Evolutionary conservation across 2,113 vertebrate species (phyloP).

Genomic region (Verasper variegatus): DNA sequence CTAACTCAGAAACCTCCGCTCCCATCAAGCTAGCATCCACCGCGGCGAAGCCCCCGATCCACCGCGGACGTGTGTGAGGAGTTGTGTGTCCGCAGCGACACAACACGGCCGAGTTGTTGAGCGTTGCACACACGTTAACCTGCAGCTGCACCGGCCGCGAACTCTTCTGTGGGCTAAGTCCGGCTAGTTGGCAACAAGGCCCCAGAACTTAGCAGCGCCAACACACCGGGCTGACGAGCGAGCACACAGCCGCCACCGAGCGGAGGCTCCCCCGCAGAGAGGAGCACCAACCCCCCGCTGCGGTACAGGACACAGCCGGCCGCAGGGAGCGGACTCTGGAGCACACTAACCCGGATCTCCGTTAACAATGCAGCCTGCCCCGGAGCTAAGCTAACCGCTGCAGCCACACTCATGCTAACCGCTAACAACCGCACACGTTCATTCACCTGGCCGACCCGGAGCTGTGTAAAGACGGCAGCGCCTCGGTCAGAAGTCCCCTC

Average conservation of each 20-base stretch:
- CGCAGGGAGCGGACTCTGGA: not conserved
- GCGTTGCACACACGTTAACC: constrained; percentile 9
- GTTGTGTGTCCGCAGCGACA: not conserved
- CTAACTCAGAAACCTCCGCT: too few relatives aligned
- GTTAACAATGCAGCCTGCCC: constrained; percentile 65
- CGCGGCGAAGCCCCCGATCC: not conserved
- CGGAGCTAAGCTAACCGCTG: constrained; percentile 59
- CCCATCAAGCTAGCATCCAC: too few relatives aligned
- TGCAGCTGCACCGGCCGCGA: constrained; percentile 13
- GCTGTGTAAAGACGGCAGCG: constrained; percentile 72
- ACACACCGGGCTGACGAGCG: constrained; percentile 2
- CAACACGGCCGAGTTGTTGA: not conserved
- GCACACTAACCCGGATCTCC: constrained; percentile 23
- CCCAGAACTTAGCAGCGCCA: constrained; percentile 41
- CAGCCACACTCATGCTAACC: constrained; percentile 9
- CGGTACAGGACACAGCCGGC: not conserved
- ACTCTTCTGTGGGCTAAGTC: constrained; percentile 29
- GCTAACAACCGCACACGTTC: constrained; percentile 58
- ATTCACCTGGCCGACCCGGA: constrained; percentile 81
- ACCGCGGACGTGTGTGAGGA: too few relatives aligned
- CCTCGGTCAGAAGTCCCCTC: constrained; percentile 61
- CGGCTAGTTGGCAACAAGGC: constrained; percentile 62
- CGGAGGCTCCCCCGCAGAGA: too few relatives aligned
- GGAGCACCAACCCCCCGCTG: too few relatives aligned
- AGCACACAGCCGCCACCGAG: not conserved